These are phyloP conservation scores for Etia nguti DNA, from an alignment of 2,113 vertebrate species.

Conservation along the genomic window DNA sequence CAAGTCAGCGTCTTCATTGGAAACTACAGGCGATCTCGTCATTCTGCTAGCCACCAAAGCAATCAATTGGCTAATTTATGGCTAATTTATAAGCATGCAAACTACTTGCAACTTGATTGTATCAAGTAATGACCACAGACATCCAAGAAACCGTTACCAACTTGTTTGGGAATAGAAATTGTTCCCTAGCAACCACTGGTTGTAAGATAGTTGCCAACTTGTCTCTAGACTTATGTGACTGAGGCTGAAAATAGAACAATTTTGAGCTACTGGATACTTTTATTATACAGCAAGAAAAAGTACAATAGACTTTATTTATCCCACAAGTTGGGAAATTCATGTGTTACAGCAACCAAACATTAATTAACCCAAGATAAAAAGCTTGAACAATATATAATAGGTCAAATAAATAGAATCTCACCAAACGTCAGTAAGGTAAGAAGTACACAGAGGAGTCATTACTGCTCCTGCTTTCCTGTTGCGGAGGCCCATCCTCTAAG, in stretches of 20 bases:
- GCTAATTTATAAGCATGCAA: background rate
- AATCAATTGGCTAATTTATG: no score
- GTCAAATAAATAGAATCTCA: background rate
- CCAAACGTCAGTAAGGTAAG: rapidly evolving
- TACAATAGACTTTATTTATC: background rate
- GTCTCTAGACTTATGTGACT: background rate
- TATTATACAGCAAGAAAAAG: background rate
- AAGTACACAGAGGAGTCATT: background rate
- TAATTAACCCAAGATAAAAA: background rate
- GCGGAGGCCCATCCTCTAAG: rapidly evolving
- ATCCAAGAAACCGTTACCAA: background rate
- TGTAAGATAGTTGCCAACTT: background rate
- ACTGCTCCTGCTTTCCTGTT: background rate
- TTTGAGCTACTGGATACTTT: background rate
- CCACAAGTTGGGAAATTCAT: background rate
- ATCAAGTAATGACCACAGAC: rapidly evolving
- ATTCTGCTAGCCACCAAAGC: background rate
- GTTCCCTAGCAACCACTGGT: background rate
- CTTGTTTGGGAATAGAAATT: background rate
- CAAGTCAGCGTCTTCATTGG: background rate
- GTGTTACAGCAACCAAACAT: background rate
- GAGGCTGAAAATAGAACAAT: rapidly evolving
- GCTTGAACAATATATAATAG: rapidly evolving
- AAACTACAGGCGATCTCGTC: background rate
- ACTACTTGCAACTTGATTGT: background rate